Conservation (phyloP, 2,888 invertebrate species). For the Spicauda simplicius region DNA sequence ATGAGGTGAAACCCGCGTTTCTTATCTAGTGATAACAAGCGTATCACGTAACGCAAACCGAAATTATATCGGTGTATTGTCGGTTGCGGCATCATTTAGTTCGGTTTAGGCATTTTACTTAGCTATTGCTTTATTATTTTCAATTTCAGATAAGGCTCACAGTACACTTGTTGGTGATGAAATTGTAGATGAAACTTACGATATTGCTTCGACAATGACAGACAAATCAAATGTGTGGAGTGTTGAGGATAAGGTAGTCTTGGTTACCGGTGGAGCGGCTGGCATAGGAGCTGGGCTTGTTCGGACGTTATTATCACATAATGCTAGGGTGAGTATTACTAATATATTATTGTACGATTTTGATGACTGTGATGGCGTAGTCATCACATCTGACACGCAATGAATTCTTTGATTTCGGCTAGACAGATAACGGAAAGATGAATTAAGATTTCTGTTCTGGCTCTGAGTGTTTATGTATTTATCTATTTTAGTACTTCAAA, state of each 20-base stretch:
- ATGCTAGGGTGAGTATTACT: conserved; percentile 61
- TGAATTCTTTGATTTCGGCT: too few relatives aligned
- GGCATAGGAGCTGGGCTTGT: conserved; percentile 72
- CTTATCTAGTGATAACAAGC: conserved; percentile 29
- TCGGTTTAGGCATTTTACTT: conserved; percentile 11
- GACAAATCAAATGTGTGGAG: conserved; percentile 36
- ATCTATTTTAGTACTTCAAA: too few relatives aligned
- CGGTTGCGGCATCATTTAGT: conserved; percentile 23
- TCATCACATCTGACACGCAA: too few relatives aligned
- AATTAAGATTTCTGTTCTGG: too few relatives aligned
- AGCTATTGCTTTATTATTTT: conserved; percentile 17
- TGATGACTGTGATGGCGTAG: too few relatives aligned
- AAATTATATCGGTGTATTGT: conserved; percentile 27
- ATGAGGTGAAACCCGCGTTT: conserved; percentile 21
- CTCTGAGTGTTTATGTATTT: too few relatives aligned
- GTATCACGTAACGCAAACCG: conserved; percentile 26
- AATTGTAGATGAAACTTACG: neutral
- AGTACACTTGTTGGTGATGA: conserved; percentile 7
- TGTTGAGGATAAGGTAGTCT: conserved; percentile 67
- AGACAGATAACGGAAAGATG: too few relatives aligned
- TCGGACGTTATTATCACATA: conserved; percentile 58
- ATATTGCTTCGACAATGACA: conserved; percentile 14
- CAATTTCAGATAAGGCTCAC: conserved; percentile 13
- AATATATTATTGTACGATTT: too few relatives aligned
- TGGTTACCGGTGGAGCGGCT: conserved; percentile 74